These are phyloP conservation scores for Pseudopleuronectes americanus DNA, from an alignment of 2,797 vertebrate genomes.

Conservation along the genomic window DNA sequence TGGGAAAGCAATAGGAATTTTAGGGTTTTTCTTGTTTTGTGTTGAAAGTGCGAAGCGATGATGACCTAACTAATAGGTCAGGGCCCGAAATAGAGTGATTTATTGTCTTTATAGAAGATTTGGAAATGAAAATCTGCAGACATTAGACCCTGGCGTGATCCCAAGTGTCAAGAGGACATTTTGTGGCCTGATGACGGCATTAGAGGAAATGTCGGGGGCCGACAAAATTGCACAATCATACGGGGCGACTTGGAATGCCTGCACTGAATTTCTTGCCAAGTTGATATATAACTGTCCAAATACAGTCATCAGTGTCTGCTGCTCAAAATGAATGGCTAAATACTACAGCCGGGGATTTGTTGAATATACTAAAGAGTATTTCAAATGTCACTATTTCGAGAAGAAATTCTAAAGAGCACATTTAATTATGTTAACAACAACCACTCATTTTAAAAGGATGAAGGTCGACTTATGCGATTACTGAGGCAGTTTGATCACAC, in stretches of 20 bases:
- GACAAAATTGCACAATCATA: slow-evolving; percentile 3
- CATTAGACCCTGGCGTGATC: background rate
- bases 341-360: background rate
- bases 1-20: background rate
- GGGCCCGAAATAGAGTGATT: background rate
- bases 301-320: background rate
- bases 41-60: background rate
- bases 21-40: background rate
- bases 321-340: slow-evolving; percentile 4
- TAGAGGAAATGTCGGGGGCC: slow-evolving; percentile 6
- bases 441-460: slow-evolving; percentile 19
- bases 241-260: background rate
- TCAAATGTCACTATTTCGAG: slow-evolving; percentile 9
- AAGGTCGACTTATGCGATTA: slow-evolving; percentile 25
- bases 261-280: background rate
- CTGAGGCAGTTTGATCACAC: slow-evolving; percentile 24
- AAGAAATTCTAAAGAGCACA: slow-evolving; percentile 19
- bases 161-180: slow-evolving; percentile 1
- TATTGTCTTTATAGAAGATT: background rate
- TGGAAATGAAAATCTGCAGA: slow-evolving; percentile 2
- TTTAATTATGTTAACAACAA: slow-evolving; percentile 32
- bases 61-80: background rate
- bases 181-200: slow-evolving; percentile 12
- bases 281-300: background rate
- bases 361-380: slow-evolving; percentile 5